Conservation (phyloP, 2,113 vertebrate species). For the Pseudois nayaur region DNA sequence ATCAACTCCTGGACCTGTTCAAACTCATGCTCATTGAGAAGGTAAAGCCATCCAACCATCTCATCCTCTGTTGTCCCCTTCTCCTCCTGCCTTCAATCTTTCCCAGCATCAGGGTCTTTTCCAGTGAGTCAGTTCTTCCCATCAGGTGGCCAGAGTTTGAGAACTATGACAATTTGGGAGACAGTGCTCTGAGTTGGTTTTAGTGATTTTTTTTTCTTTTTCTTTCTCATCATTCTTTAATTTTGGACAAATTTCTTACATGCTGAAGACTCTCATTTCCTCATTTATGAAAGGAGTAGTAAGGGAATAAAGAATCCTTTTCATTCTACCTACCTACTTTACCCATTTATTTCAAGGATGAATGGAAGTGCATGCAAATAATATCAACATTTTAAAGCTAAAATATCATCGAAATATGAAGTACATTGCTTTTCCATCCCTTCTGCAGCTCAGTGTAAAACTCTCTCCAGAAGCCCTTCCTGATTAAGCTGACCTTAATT, state of each 20-base stretch:
- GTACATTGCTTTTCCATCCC: background rate
- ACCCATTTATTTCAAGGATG: background rate
- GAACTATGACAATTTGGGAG: background rate
- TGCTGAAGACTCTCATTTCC: background rate
- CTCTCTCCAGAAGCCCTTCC: slow-evolving; percentile 15
- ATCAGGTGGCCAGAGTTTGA: background rate
- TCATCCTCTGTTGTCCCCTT: background rate
- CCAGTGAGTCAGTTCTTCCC: background rate
- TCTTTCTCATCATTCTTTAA: background rate
- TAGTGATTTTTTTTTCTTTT: background rate
- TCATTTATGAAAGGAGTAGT: background rate
- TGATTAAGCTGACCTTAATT: background rate
- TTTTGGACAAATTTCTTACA: background rate
- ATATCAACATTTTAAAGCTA: background rate
- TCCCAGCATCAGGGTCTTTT: background rate
- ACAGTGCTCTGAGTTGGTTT: background rate
- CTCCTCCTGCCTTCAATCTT: background rate
- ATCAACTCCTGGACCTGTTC: background rate
- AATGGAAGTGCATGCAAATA: background rate
- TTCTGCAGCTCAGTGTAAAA: background rate
- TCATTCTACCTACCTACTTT: background rate
- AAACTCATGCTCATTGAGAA: background rate
- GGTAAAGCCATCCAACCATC: background rate
- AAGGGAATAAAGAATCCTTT: background rate
- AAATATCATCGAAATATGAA: background rate